Evolutionary conservation across 2,888 invertebrate genomes (phyloP), one percentile per base, ranked within the genome.

Genomic region (Odontocolon sp.): DNA sequence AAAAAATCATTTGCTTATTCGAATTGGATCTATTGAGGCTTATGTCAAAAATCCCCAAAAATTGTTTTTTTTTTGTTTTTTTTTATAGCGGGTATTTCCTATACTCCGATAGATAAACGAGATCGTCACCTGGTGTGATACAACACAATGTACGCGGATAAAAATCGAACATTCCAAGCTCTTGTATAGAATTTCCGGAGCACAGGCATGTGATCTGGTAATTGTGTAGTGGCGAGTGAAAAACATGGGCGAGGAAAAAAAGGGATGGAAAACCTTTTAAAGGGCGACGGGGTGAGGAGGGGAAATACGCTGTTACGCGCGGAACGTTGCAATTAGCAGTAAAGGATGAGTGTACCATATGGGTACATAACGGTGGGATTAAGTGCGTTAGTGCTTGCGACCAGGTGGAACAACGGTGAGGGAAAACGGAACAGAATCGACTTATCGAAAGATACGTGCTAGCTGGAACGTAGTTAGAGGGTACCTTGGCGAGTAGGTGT

Each of bases 361-460:
- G 31, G 21, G 26, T 50, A 47, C 36, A 21, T 40, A 52, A 67
- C 28, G 59, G 31, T 59, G n/a, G 59, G 59, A 67, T 73, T 73
- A 64, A 66, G 57, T 31, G 42, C 40, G 56, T 59, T 59, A 26
- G 42, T 28, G 68, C 67, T 47, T 40, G 61, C 52, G 72, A 71
- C 73, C 71, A 54, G 40, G 40, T 69, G 9, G 50, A 72, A 64
- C 26, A 36, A 14, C 8, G 31, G 28, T 31, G 40, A 40, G 23
- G 31, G 47, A 61, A 45, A 72, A 64, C 67, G 52, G 33, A 63
- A 61, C 64, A 64, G 38, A 38, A 67, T 74, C 52, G 73, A 71
- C 72, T 81, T 81, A 80, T 81, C 75, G 71, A 67, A 73, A 73
- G 38, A 14, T 45, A 56, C 42, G 47, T 31, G 67, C 54, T 14